A percentile compares a stretch with the other conserved stretches of the same genome.
Conservation (phyloP, 2,797 vertebrate species). For the Oreochromis grahami region DNA sequence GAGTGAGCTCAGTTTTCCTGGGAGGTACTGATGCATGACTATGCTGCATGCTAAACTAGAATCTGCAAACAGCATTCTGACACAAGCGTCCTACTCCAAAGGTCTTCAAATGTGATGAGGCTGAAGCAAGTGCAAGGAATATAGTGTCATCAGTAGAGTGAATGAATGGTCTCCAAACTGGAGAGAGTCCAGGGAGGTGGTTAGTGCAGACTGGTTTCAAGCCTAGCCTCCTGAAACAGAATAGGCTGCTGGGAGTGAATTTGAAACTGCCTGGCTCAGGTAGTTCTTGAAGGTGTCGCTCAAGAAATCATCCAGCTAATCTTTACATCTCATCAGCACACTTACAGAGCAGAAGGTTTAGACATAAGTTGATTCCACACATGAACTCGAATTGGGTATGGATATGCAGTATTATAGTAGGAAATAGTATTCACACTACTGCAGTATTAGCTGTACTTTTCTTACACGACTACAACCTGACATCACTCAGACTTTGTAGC, state of each 20-base stretch:
- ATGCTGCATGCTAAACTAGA: neutral
- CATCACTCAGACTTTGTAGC: neutral
- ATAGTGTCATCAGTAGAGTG: neutral
- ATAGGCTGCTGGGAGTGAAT: neutral
- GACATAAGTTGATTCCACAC: neutral
- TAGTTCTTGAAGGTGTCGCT: rapidly evolving
- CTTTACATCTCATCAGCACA: neutral
- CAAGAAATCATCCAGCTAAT: neutral
- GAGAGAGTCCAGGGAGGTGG: neutral
- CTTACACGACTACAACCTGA: neutral
- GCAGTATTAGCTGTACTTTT: neutral
- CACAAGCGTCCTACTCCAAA: neutral
- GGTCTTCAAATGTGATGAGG: neutral
- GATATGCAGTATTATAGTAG: neutral
- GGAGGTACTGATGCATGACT: neutral
- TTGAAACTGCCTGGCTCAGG: neutral
- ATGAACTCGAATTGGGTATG: neutral
- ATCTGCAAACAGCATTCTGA: neutral
- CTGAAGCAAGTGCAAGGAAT: neutral
- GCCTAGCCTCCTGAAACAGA: neutral
- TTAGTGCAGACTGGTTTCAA: neutral
- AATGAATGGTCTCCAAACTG: neutral
- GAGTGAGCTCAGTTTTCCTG: neutral
- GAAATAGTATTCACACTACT: neutral
- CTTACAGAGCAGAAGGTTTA: neutral